A percentile compares a stretch with the other conserved stretches of the same genome.
Evolutionary conservation across 1,140 invertebrate genomes (phyloP).

Genomic region (Leptonema lineaticorne): DNA sequence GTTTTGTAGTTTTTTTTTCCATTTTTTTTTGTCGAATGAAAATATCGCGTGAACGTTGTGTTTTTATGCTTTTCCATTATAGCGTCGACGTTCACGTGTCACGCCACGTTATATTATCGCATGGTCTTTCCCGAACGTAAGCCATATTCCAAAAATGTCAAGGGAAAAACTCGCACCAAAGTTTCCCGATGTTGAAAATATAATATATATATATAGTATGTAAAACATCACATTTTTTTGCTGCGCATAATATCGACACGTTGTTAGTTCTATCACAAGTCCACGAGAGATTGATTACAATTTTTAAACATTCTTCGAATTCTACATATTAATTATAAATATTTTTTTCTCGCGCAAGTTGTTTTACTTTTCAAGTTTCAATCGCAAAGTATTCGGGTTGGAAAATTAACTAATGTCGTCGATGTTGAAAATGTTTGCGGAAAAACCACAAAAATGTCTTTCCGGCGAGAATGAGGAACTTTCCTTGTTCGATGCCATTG

Average conservation of each 20-base stretch:
- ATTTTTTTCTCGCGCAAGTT: too few species aligned
- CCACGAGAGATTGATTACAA: too few species aligned
- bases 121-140: not conserved
- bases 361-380: not conserved
- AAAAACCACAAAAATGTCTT: not conserved
- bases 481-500: not conserved
- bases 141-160: constrained; percentile 5
- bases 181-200: constrained; percentile 6
- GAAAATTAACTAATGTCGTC: not conserved
- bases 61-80: too few species aligned
- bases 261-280: too few species aligned
- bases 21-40: not conserved
- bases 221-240: too few species aligned
- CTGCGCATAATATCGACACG: too few species aligned
- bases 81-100: not conserved
- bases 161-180: constrained; percentile 8
- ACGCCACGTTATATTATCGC: not conserved
- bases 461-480: too few species aligned
- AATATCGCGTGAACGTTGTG: not conserved
- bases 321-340: too few species aligned
- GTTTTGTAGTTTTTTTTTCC: too few species aligned
- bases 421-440: too few species aligned
- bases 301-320: too few species aligned
- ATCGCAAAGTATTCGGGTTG: constrained; percentile 2
- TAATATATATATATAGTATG: too few species aligned